These are phyloP conservation scores for Acronicta aceris DNA, from an alignment of 2,888 invertebrate species.

Conservation along the genomic window DNA sequence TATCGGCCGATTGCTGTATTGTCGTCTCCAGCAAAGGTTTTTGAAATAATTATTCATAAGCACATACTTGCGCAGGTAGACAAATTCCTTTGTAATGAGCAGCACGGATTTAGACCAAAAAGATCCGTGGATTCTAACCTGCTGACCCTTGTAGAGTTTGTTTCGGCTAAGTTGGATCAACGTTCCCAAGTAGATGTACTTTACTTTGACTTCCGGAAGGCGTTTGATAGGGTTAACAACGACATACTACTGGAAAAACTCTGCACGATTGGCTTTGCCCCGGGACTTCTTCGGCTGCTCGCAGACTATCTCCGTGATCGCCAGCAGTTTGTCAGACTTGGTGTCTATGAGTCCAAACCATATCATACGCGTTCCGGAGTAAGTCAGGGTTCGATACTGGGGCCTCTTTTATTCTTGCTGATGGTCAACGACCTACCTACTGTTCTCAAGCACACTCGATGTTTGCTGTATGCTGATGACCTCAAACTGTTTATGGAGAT, in stretches of 20 bases:
- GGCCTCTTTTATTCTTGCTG: conserved; percentile 4
- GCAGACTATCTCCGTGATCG: conserved; percentile 11
- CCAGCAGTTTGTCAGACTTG: conserved; percentile 4
- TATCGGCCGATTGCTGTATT: conserved; percentile 5
- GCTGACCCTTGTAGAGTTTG: conserved; percentile 1
- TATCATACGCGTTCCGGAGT: conserved; percentile 1
- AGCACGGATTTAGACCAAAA: conserved; percentile 1
- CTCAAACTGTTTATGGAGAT: background rate
- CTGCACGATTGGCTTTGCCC: background rate
- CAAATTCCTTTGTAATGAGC: background rate
- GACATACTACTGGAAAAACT: background rate
- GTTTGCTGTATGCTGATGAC: background rate
- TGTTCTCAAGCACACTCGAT: background rate
- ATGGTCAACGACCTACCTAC: conserved; percentile 8
- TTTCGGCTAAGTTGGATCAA: background rate
- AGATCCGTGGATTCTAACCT: background rate
- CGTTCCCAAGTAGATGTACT: conserved; percentile 1
- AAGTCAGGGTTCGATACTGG: conserved; percentile 8
- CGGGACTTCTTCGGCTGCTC: background rate
- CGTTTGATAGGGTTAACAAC: background rate
- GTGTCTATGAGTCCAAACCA: background rate
- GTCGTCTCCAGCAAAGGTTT: conserved; percentile 1
- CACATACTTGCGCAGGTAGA: background rate
- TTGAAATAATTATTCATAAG: conserved; percentile 1
- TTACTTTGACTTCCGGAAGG: conserved; percentile 3